A percentile compares a stretch with the other conserved stretches of the same genome.
These are phyloP conservation scores for Sebastes vulpes DNA, from an alignment of 2,797 vertebrate species.

Conservation along the genomic window DNA sequence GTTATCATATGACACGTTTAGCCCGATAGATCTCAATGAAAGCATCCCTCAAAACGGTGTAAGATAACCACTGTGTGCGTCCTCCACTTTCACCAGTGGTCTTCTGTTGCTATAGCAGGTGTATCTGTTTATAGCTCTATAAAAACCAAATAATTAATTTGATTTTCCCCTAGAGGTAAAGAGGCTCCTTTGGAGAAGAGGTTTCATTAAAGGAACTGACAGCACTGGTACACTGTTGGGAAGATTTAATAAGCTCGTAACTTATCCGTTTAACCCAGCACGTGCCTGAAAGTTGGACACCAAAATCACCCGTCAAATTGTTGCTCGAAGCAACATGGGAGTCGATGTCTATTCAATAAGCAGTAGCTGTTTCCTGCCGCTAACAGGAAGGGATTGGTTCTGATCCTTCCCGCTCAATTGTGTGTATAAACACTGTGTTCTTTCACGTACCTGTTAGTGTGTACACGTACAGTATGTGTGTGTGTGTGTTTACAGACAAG, in stretches of 20 bases:
- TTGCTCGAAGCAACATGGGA: slow-evolving; percentile 59
- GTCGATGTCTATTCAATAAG: slow-evolving; percentile 82
- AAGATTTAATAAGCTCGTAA: slow-evolving; percentile 78
- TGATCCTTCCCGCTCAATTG: slow-evolving; percentile 45
- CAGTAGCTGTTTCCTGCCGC: slow-evolving; percentile 72
- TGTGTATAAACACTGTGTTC: slow-evolving; percentile 22
- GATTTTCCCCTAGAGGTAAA: slow-evolving; percentile 40
- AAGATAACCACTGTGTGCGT: background rate
- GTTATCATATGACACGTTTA: background rate
- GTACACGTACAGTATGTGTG: background rate
- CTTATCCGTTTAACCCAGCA: slow-evolving; percentile 70
- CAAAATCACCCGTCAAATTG: slow-evolving; percentile 62
- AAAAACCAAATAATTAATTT: slow-evolving; percentile 44
- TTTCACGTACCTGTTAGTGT: background rate
- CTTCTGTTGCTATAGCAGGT: background rate
- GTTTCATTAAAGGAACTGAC: slow-evolving; percentile 61
- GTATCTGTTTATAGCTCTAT: slow-evolving; percentile 9
- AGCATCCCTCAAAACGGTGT: background rate
- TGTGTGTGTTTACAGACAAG: background rate
- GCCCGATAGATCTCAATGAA: background rate
- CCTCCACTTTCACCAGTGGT: background rate
- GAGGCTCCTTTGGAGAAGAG: slow-evolving; percentile 46
- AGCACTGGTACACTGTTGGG: slow-evolving; percentile 46
- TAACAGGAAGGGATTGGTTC: slow-evolving; percentile 59
- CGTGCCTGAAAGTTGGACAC: slow-evolving; percentile 48